These are phyloP conservation scores for Sarcoramphus papa DNA, from an alignment of 2,797 vertebrate genomes.

Conservation along the genomic window DNA sequence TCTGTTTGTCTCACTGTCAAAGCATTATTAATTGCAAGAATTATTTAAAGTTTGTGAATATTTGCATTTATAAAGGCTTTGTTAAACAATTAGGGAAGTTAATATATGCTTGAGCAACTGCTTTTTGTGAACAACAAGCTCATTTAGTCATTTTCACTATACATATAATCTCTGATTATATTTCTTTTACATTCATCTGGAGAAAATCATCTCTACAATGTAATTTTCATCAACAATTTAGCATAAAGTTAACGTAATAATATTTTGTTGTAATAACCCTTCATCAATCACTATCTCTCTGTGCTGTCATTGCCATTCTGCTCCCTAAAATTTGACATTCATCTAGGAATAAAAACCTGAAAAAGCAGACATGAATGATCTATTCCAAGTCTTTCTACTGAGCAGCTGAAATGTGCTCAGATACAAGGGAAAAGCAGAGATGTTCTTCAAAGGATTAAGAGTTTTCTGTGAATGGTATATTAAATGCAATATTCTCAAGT, in stretches of 20 bases:
- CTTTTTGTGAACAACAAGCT: not conserved
- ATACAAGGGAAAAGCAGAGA: not conserved
- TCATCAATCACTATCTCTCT: not conserved
- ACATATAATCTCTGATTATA: not conserved
- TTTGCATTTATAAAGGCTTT: not conserved
- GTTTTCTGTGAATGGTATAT: not conserved
- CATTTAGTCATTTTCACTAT: not conserved
- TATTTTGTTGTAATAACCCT: not conserved
- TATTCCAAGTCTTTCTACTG: not conserved
- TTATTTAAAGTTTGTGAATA: not conserved
- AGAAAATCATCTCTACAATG: not conserved
- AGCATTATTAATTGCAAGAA: not conserved
- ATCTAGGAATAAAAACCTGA: not conserved
- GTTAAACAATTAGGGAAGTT: not conserved
- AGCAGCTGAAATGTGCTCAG: not conserved
- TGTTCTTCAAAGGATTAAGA: not conserved
- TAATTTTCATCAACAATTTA: not conserved
- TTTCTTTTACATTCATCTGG: not conserved
- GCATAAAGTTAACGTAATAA: not conserved
- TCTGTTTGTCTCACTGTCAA: not conserved
- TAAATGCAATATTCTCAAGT: not conserved
- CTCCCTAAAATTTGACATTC: not conserved
- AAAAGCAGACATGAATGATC: not conserved
- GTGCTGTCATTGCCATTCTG: not conserved
- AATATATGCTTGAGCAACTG: not conserved